phyloP scores from a whole-genome alignment of 1,140 invertebrate genomes.

The Nebria ingens region DNA sequence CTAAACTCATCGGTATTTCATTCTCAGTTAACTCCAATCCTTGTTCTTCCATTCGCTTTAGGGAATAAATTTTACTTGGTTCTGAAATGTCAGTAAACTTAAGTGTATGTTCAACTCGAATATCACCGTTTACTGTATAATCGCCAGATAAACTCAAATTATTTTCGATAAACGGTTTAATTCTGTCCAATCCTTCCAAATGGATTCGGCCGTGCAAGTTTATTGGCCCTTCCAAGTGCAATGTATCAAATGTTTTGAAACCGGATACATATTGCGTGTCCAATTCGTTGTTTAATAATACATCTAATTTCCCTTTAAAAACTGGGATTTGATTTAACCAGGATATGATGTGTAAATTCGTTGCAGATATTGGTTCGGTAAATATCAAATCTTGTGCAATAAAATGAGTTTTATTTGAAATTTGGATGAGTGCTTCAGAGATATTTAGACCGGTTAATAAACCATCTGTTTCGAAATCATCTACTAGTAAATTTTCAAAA shows the following conservation, averaged over 20 bases:
- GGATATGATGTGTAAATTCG: constrained; percentile 30
- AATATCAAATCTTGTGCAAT: constrained; percentile 36
- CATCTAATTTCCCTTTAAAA: constrained; percentile 29
- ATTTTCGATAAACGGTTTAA: constrained; percentile 33
- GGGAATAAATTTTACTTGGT: constrained; percentile 16
- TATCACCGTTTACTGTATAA: constrained; percentile 32
- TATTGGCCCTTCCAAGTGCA: constrained; percentile 33
- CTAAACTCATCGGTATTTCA: constrained; percentile 24
- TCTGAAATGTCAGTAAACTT: constrained; percentile 27
- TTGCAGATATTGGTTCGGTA: constrained; percentile 26
- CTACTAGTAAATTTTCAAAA: constrained; percentile 20
- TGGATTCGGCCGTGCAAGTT: constrained; percentile 28
- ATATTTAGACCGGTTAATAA: constrained; percentile 18
- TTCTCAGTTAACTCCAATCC: constrained; percentile 23
- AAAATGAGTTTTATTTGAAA: constrained; percentile 26
- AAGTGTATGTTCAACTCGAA: constrained; percentile 28
- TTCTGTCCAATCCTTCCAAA: constrained; percentile 29
- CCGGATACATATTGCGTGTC: constrained; percentile 33
- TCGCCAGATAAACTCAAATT: constrained; percentile 30
- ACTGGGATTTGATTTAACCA: constrained; percentile 35
- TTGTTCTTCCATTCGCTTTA: constrained; percentile 17
- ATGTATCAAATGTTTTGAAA: constrained; percentile 31
- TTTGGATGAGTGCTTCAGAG: constrained; percentile 25
- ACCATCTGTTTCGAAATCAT: constrained; percentile 17
- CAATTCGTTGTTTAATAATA: constrained; percentile 29